Base-by-base conservation (phyloP, 2,888 invertebrate genomes). In the Mechanitis messenoides region DNA sequence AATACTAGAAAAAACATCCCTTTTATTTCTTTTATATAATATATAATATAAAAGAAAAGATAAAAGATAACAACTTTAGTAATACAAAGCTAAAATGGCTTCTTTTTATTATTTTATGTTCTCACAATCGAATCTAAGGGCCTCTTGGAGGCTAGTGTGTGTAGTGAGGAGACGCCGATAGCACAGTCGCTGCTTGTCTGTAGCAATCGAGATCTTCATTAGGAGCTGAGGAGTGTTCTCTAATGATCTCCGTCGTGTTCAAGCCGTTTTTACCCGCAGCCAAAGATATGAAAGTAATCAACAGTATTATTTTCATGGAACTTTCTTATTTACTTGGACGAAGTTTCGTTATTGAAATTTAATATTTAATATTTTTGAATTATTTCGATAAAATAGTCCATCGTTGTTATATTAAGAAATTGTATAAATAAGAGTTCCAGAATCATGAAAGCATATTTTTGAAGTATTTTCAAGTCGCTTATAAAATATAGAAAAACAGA, bases 191-290 rank as follows among this genome's bases (percentile, higher is more conserved):
- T 58, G 57, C 62, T 61, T 58, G 61, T 84, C 78, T 76, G 73
- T 70, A 69, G 74, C 69, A 69, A 81, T 82, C 79, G 81, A 83
- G 83, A 72, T 81, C 79, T 83, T 87, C 85, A 83, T 89, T 87
- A 87, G 85, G 78, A 83, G 78, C 79, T 77, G 78, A 31, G 31
- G 3, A 28, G 47, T 47, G 20, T 31, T 76, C 79, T 77, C 79
- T 87, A 85, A 87, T 87, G 87, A 87, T 83, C 76, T 72, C 72
- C 64, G 72, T 65, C 71, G 65, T 67, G 68, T 60, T 66, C 67
- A 65, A 67, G 67, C 60, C 59, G 59, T 63, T 64, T 60, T 59
- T 60, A 62, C 55, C 55, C 47, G 56, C 58, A 50, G 58, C 46
- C 53, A 55, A 59, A 59, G 54, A 59, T 55, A 42, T 59, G 38